Percentiles rank a stretch among this genome's conserved stretches.
Evolutionary conservation across 2,113 vertebrate genomes (phyloP).

Genomic region (Lepisosteus osseus): DNA sequence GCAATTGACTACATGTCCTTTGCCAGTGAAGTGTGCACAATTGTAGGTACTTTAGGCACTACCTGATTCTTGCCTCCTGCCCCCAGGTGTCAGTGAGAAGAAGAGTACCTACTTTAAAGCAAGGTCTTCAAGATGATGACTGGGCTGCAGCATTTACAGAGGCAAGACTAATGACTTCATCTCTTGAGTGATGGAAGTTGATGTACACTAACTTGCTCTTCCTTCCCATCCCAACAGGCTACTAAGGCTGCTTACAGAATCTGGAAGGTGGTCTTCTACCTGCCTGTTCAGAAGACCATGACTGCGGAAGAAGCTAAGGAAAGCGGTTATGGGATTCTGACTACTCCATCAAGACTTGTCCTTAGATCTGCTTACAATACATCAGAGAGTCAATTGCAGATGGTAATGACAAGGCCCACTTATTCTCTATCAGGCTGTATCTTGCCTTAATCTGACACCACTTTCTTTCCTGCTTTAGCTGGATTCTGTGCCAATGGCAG

Average conservation of each 20-base stretch:
- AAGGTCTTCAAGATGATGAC: constrained; percentile 37
- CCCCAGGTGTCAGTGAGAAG: constrained; percentile 69
- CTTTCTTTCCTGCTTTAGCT: constrained; percentile 48
- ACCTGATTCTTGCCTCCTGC: neutral
- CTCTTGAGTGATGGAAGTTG: too few relatives aligned
- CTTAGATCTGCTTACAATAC: too few relatives aligned
- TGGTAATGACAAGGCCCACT: too few relatives aligned
- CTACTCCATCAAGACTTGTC: too few relatives aligned
- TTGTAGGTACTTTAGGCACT: too few relatives aligned
- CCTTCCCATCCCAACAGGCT: constrained; percentile 35
- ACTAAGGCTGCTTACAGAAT: constrained; percentile 25
- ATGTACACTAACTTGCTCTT: too few relatives aligned
- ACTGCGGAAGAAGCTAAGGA: constrained; percentile 38
- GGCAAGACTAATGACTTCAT: too few relatives aligned
- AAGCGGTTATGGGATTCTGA: constrained; percentile 33
- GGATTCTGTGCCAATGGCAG: constrained; percentile 63
- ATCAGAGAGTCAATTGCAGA: too few relatives aligned
- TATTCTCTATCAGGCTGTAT: too few relatives aligned
- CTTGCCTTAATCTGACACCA: too few relatives aligned
- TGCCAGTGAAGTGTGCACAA: too few relatives aligned
- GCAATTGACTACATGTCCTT: too few relatives aligned
- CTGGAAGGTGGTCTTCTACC: constrained; percentile 54
- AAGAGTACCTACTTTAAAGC: constrained; percentile 2
- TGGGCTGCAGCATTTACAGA: constrained; percentile 16
- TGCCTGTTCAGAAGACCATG: constrained; percentile 32